These are phyloP conservation scores for Papilio protenor DNA, from an alignment of 2,888 invertebrate species.

Conservation along the genomic window DNA sequence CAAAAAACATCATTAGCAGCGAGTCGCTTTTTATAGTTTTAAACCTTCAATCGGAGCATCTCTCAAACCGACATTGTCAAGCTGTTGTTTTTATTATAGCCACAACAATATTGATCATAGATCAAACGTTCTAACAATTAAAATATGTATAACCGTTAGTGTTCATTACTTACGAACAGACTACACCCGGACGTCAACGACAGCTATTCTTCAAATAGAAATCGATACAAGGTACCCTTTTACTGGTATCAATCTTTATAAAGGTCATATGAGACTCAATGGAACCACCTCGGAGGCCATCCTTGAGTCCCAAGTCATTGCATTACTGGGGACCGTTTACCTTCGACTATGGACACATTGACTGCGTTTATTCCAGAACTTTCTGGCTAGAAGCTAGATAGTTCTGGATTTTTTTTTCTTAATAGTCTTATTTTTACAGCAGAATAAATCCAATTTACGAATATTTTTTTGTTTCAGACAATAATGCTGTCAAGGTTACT, in stretches of 20 bases:
- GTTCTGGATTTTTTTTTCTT: too few species aligned
- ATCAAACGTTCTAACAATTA: not conserved
- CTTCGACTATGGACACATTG: conserved; percentile 19
- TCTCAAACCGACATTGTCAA: not conserved
- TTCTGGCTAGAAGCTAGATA: too few species aligned
- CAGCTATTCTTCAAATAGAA: not conserved
- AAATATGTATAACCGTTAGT: not conserved
- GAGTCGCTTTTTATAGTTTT: not conserved
- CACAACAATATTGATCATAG: not conserved
- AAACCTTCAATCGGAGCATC: not conserved
- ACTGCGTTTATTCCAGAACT: conserved; percentile 27
- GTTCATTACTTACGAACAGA: not conserved
- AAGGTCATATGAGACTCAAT: not conserved
- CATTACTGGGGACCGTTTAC: not conserved
- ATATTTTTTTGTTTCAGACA: conserved; percentile 28
- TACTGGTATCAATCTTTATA: not conserved
- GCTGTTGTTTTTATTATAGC: not conserved
- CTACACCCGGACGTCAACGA: not conserved
- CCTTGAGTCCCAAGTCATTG: not conserved
- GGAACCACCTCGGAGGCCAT: not conserved
- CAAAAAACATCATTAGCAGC: not conserved
- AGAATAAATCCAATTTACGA: not conserved
- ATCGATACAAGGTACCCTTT: not conserved
- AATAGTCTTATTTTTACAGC: too few species aligned
- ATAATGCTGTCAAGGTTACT: conserved; percentile 34